These are phyloP conservation scores for Archips xylosteana DNA, from an alignment of 2,888 invertebrate species.

Conservation along the genomic window DNA sequence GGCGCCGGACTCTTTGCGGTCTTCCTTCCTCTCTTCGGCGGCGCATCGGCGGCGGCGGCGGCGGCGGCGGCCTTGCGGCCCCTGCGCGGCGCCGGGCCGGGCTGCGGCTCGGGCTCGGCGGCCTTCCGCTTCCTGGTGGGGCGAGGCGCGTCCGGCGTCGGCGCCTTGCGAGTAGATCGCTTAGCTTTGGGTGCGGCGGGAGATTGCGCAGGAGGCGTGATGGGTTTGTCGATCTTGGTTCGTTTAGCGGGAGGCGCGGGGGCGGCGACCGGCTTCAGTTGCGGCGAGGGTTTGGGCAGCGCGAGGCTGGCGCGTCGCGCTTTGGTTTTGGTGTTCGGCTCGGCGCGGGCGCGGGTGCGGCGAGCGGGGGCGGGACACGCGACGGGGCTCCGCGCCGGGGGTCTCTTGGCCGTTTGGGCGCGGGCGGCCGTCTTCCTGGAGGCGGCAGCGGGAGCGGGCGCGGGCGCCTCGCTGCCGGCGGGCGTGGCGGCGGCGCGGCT, in stretches of 20 bases:
- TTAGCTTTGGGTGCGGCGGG: background rate
- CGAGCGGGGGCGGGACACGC: background rate
- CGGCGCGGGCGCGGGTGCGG: background rate
- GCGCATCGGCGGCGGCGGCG: conserved; percentile 43
- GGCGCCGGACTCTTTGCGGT: conserved; percentile 1
- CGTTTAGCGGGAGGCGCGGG: background rate
- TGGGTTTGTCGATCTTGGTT: background rate
- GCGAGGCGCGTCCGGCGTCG: background rate
- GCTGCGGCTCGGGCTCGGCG: background rate
- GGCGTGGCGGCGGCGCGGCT: too few relatives aligned
- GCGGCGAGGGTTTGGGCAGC: conserved; percentile 36
- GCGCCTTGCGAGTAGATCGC: background rate
- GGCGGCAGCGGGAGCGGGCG: too few relatives aligned
- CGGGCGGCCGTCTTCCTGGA: too few relatives aligned
- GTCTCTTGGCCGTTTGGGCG: too few relatives aligned
- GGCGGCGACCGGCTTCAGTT: conserved; percentile 53
- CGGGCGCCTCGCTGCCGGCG: too few relatives aligned
- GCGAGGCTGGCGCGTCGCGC: background rate
- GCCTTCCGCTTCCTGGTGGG: background rate
- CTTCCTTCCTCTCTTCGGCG: conserved; percentile 47
- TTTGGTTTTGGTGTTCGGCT: too few relatives aligned
- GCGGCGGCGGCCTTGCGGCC: conserved; percentile 9
- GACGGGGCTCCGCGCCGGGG: too few relatives aligned
- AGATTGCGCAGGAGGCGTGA: background rate
- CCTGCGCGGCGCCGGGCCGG: background rate